Evolutionary conservation across 2,888 invertebrate genomes (phyloP).

Genomic region (Punctoribates punctum): DNA sequence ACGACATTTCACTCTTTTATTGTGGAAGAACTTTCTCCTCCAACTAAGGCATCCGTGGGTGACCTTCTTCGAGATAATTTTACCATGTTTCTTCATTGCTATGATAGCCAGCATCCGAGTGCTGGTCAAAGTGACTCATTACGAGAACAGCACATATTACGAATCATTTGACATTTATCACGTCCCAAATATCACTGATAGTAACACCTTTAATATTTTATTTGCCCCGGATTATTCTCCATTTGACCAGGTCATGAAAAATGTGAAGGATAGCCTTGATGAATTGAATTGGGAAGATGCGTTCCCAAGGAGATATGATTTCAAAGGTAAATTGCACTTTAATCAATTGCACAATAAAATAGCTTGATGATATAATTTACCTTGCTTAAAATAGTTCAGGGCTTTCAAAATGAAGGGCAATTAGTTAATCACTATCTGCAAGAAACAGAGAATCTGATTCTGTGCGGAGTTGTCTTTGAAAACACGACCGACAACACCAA

Average conservation of each 20-base stretch:
- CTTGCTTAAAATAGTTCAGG: neutral
- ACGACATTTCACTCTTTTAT: slow-evolving; percentile 62
- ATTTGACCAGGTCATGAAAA: slow-evolving; percentile 47
- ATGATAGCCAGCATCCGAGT: slow-evolving; percentile 68
- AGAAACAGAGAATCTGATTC: neutral
- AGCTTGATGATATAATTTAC: too few species aligned
- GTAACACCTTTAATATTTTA: slow-evolving; percentile 46
- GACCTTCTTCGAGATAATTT: slow-evolving; percentile 64
- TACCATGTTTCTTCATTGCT: slow-evolving; percentile 65
- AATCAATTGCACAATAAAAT: too few species aligned
- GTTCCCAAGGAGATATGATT: too few species aligned
- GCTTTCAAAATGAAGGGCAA: slow-evolving; percentile 6
- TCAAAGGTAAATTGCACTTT: too few species aligned
- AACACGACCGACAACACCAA: too few species aligned
- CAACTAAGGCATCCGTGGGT: slow-evolving; percentile 69
- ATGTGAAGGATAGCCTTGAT: slow-evolving; percentile 37
- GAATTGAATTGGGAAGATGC: too few species aligned
- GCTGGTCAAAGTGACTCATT: slow-evolving; percentile 61
- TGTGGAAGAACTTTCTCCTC: slow-evolving; percentile 79
- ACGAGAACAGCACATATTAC: slow-evolving; percentile 50
- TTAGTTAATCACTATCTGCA: slow-evolving; percentile 24
- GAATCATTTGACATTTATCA: slow-evolving; percentile 48
- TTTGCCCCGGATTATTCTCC: slow-evolving; percentile 49
- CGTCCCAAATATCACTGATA: neutral
- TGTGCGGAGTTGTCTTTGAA: slow-evolving; percentile 36